A percentile compares a stretch with the other conserved stretches of the same genome.
These are phyloP conservation scores for Coenobita brevimanus DNA, from an alignment of 1,140 invertebrate species.

Conservation along the genomic window DNA sequence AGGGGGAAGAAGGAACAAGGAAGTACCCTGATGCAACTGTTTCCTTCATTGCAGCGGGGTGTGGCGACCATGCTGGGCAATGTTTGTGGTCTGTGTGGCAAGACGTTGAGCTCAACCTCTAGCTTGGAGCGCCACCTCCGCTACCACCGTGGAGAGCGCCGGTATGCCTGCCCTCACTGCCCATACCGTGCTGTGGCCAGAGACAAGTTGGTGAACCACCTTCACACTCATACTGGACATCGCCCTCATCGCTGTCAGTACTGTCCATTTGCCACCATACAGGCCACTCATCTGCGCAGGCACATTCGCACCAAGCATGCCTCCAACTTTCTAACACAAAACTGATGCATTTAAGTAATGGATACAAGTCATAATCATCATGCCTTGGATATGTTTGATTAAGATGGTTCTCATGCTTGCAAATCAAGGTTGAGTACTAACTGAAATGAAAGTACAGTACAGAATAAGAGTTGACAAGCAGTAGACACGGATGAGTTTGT, in stretches of 20 bases:
- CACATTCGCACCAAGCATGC: slow-evolving; percentile 52
- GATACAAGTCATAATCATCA: no score
- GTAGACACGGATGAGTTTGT: no score
- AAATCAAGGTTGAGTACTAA: no score
- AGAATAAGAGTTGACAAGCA: no score
- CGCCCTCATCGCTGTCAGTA: slow-evolving; percentile 43
- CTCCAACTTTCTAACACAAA: neutral
- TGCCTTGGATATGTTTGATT: no score
- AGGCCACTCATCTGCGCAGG: slow-evolving; percentile 49
- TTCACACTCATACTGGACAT: slow-evolving; percentile 56
- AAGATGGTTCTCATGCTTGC: no score
- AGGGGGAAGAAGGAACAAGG: neutral
- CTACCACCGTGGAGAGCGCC: slow-evolving; percentile 66
- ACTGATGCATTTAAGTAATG: neutral
- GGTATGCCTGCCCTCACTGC: slow-evolving; percentile 82
- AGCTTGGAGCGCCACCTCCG: slow-evolving; percentile 66
- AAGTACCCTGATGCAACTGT: slow-evolving; percentile 23
- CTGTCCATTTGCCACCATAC: slow-evolving; percentile 56
- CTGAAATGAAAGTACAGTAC: no score
- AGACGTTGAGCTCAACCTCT: slow-evolving; percentile 33
- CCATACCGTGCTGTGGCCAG: slow-evolving; percentile 54
- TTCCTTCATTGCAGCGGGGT: slow-evolving; percentile 29
- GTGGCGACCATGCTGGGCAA: slow-evolving; percentile 15
- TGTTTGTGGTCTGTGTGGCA: slow-evolving; percentile 49
- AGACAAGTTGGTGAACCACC: slow-evolving; percentile 54